Evolutionary conservation across 2,113 vertebrate genomes (phyloP).

Genomic region (Aix galericulata): DNA sequence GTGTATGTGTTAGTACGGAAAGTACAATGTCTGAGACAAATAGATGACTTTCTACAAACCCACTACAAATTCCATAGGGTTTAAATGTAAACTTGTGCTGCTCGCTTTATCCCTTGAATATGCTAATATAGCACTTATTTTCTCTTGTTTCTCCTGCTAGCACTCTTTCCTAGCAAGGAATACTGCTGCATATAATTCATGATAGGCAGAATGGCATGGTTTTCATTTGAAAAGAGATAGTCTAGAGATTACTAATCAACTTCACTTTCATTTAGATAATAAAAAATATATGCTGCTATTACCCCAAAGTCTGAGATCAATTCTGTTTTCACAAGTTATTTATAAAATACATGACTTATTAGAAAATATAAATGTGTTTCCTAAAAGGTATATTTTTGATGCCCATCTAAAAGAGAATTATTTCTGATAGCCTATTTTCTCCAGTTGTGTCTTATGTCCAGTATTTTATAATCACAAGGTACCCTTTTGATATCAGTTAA

Average conservation of each 20-base stretch:
- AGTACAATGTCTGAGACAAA: neutral
- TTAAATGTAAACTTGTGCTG: neutral
- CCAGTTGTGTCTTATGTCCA: neutral
- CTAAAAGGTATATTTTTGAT: neutral
- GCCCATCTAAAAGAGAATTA: neutral
- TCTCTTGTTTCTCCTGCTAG: neutral
- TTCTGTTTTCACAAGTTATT: neutral
- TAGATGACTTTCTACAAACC: neutral
- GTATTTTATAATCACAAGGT: constrained; percentile 8
- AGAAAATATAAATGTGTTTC: neutral
- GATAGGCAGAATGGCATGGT: neutral
- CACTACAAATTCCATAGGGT: neutral
- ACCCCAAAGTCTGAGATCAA: neutral
- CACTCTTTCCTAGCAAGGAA: neutral
- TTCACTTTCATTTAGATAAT: neutral
- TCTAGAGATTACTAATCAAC: neutral
- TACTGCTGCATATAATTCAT: neutral
- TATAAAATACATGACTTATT: neutral
- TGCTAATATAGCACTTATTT: neutral
- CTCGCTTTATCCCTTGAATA: neutral
- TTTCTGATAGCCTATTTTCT: constrained; percentile 33
- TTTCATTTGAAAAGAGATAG: neutral
- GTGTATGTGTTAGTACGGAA: neutral
- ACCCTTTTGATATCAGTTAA: neutral
- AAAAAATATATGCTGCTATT: neutral